Base-by-base conservation (phyloP, 2,113 vertebrate genomes). In the Pterocles burchelli region DNA sequence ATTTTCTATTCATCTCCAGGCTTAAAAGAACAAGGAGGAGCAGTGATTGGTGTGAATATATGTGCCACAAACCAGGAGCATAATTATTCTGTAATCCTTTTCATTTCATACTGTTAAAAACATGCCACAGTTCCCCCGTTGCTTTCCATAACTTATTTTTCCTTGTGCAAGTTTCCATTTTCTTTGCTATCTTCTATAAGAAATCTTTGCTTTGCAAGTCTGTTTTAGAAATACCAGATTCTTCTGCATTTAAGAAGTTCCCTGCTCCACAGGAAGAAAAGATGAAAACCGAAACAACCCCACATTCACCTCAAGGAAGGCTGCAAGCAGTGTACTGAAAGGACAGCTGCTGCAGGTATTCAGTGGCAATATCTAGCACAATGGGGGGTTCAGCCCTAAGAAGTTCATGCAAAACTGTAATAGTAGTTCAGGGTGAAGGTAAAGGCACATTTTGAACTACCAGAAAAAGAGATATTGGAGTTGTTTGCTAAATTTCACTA, bases 261-360 rank as follows among this genome's bases (percentile, higher is more conserved):
- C 8, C 14, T 81, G 4, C 68, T 49, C 13, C 6, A 22, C 13
- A 34, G 5, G 13, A 9, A 17, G 11, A 13, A 67, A 58, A 78
- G 6, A 43, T 9, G 70, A 84, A 87, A 70, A 33, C 0, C 2
- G 34, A 54, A 75, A 14, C 1, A 36, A 2, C 0, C 2, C 7
- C 10, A 55, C 9, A 33, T 62, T 83, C n/a, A 38, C 7, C 5
- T 10, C 12, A 54, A 54, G 2, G 5, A 80, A 51, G 7, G 5
- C 5, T 54, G 19, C 6, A 68, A 55, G 3, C 21, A 52, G 2
- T 33, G 5, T 6, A 34, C 51, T 72, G 55, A 61, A 72, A 51
- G 11, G 10, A 76, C 15, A 76, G 6, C 7, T 52, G 16, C 54
- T 93, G 11, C 11, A 67, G 33, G 3, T 55, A 63, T 79, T 79